phyloP scores from a whole-genome alignment of 2,113 vertebrate species.

The Centropristis striata region DNA sequence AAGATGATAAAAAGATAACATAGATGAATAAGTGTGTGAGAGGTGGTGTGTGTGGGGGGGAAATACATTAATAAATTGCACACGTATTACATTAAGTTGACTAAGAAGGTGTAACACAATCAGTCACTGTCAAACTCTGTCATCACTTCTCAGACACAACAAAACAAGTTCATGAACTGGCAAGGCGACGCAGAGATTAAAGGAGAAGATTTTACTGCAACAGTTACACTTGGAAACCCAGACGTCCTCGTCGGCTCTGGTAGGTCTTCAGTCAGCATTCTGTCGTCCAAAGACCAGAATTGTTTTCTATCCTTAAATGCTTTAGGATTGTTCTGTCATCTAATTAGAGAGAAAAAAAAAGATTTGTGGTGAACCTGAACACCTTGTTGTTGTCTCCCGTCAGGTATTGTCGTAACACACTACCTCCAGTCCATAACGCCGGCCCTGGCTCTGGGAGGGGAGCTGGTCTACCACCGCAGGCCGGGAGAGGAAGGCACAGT shows the following conservation, averaged over 20 bases:
- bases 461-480: constrained; percentile 90
- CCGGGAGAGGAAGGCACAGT: constrained; percentile 90
- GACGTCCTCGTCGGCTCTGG: constrained; percentile 90
- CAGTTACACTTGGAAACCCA: constrained; percentile 90
- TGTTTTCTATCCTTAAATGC: no score
- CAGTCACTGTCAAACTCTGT: background rate
- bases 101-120: no score
- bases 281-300: background rate
- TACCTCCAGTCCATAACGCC: constrained; percentile 91
- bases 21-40: no score
- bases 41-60: no score
- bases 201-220: constrained; percentile 90
- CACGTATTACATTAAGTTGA: no score
- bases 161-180: constrained; percentile 94
- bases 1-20: no score
- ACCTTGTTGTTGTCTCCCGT: background rate
- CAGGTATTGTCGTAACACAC: constrained; percentile 90
- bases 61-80: no score
- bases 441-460: constrained; percentile 89
- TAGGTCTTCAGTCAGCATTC: constrained; percentile 54
- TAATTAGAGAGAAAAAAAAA: background rate
- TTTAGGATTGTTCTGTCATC: background rate
- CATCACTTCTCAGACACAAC: constrained; percentile 86
- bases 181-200: constrained; percentile 90
- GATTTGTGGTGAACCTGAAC: background rate